Conservation (phyloP, 2,888 invertebrate genomes). For the Subacronicta megacephala region DNA sequence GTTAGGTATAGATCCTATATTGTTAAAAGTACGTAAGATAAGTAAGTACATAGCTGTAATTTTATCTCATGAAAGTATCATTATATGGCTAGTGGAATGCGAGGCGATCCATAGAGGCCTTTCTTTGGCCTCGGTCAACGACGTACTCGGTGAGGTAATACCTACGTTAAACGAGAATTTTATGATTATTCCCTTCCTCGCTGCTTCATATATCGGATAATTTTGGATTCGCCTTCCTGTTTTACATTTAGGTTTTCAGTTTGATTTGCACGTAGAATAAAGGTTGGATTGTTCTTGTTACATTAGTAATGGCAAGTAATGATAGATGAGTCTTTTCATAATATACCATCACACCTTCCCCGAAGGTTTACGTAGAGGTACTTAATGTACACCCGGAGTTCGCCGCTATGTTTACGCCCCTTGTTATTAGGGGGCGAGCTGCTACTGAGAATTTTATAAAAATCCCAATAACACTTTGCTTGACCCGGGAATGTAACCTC, state of each 20-base stretch:
- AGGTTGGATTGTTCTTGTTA: not conserved
- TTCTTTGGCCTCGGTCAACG: conserved; percentile 55
- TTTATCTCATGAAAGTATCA: conserved; percentile 39
- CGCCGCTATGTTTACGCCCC: too few species aligned
- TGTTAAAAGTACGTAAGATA: too few species aligned
- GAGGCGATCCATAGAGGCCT: conserved; percentile 33
- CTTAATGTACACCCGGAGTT: too few species aligned
- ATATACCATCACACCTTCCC: too few species aligned
- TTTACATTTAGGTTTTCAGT: conserved; percentile 14
- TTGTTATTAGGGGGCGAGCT: too few species aligned
- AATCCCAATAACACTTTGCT: too few species aligned
- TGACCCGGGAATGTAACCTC: too few species aligned
- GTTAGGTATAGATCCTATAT: not conserved
- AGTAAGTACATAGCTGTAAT: conserved; percentile 21
- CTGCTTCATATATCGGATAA: conserved; percentile 36
- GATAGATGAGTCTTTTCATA: too few species aligned
- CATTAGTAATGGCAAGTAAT: not conserved
- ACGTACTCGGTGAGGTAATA: conserved; percentile 50
- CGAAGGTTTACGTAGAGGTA: too few species aligned
- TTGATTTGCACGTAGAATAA: not conserved
- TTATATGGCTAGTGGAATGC: conserved; percentile 37
- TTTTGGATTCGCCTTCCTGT: conserved; percentile 53
- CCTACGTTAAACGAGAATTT: conserved; percentile 55
- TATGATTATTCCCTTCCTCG: conserved; percentile 51
- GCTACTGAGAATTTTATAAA: too few species aligned